Percentiles rank a stretch among this genome's conserved stretches.
phyloP scores from a whole-genome alignment of 92 coral and sea anemone genomes.

The Chrysogorgia sp. region DNA sequence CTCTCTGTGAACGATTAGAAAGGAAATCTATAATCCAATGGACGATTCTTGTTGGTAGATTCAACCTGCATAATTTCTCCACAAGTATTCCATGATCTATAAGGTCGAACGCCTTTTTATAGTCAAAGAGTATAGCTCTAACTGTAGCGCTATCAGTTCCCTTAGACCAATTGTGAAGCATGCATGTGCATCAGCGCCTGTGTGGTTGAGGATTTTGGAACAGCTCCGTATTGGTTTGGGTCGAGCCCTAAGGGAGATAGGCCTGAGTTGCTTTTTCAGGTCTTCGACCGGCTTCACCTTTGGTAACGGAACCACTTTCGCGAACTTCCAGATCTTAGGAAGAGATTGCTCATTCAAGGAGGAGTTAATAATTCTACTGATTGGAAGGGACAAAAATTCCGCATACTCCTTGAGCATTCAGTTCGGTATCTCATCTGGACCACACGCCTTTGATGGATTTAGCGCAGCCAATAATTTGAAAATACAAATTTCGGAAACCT shows the following conservation, averaged over 20 bases:
- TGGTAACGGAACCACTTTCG: constrained; percentile 31
- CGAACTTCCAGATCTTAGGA: constrained; percentile 40
- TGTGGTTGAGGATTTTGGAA: constrained; percentile 19
- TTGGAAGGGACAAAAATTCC: background rate
- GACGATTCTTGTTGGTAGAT: no score
- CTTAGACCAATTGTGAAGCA: no score
- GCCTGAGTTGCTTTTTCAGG: constrained; percentile 34
- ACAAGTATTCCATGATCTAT: no score
- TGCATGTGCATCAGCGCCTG: constrained; percentile 48
- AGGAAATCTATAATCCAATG: no score
- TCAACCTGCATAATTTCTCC: no score
- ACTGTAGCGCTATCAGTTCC: no score
- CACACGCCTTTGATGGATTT: constrained; percentile 10
- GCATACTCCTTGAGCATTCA: constrained; percentile 4
- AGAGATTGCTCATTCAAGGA: constrained; percentile 14
- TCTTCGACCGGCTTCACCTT: constrained; percentile 40
- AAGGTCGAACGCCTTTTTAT: no score
- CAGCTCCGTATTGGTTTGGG: constrained; percentile 16
- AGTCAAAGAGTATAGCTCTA: constrained; percentile 4
- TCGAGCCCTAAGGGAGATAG: constrained; percentile 13
- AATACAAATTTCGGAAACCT: constrained; percentile 5
- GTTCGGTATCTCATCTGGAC: no score
- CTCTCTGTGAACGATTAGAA: no score
- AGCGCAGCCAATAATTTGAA: background rate
- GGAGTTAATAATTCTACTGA: constrained; percentile 9